Base-by-base conservation (phyloP, 2,797 vertebrate genomes). In the Lemur catta region DNA sequence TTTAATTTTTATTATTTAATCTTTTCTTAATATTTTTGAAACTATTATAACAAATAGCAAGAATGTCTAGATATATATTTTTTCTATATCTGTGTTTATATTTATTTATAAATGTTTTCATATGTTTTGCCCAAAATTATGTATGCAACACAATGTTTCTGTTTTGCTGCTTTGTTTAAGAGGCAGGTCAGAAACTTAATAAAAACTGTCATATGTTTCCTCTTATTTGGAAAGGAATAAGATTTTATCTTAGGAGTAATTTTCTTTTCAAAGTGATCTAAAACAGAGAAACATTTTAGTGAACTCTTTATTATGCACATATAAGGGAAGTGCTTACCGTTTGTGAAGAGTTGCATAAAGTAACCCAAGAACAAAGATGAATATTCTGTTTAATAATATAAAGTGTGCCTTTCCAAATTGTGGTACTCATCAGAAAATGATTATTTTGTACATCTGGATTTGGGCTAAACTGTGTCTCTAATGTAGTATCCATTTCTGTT, bases 401-500 rank as follows among this genome's bases (percentile, higher is more conserved):
- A 94, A 63, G 3, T 24, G 26, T 75, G n/a, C 24, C n/a, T 93
- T 88, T 63, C 17, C 15, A 86, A 86, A 46, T 69, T 50, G 76
- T 71, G 20, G 50, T 18, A 18, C 50, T 89, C 33, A n/a, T 82
- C 76, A 91, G 55, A 84, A 92, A 81, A 87, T n/a, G 33, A 72
- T 38, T 89, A 59, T 79, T 95, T 90, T 69, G 35, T 46, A 76
- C 28, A 91, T 87, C n/a, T 96, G 89, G 35, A 59, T 18, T 93
- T 88, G 65, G 43, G 61, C 46, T 93, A 72, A 80, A 89, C 67
- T 69, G 33, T 69, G 18, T 9, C 24, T 80, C 59, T 59, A 65
- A 80, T 75, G 35, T 65, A 9, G 20, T 57, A 24, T 57, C 30
- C 28, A 63, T 90, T 76, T 26, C 52, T 84, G 11, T 84, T 92